Percentiles rank a stretch among this genome's conserved stretches.
phyloP scores from a whole-genome alignment of 2,888 invertebrate genomes.

The Sialis fuliginosa region DNA sequence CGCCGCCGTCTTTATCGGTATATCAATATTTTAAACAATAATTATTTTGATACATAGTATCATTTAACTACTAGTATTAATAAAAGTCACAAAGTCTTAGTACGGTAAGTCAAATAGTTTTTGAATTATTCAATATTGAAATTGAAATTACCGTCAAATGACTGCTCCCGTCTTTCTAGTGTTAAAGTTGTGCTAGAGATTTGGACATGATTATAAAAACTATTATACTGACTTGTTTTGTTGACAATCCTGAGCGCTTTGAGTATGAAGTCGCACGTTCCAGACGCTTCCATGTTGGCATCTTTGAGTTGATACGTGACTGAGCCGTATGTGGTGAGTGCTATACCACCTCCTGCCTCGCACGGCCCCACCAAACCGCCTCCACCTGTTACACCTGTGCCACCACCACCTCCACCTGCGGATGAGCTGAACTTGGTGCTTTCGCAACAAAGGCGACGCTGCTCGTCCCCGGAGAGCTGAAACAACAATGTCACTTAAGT shows the following conservation, averaged over 20 bases:
- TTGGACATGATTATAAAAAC: background rate
- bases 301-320: conserved; percentile 64
- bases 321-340: conserved; percentile 51
- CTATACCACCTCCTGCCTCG: conserved; percentile 19
- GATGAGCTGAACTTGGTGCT: conserved; percentile 35
- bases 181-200: no score
- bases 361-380: conserved; percentile 14
- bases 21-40: no score
- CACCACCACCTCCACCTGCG: conserved; percentile 24
- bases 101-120: no score
- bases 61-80: no score
- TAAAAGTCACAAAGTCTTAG: no score
- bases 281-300: conserved; percentile 57
- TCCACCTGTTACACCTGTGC: conserved; percentile 26
- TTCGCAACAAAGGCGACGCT: conserved; percentile 46
- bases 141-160: no score
- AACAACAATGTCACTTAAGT: conserved; percentile 9
- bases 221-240: conserved; percentile 40
- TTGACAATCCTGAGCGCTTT: conserved; percentile 54
- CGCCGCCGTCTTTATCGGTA: no score
- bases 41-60: no score
- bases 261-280: conserved; percentile 55
- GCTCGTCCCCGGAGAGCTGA: conserved; percentile 58
- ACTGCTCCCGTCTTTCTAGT: no score
- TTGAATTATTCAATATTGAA: no score